phyloP scores from a whole-genome alignment of 2,888 invertebrate genomes.

The Marronus borbonicus region DNA sequence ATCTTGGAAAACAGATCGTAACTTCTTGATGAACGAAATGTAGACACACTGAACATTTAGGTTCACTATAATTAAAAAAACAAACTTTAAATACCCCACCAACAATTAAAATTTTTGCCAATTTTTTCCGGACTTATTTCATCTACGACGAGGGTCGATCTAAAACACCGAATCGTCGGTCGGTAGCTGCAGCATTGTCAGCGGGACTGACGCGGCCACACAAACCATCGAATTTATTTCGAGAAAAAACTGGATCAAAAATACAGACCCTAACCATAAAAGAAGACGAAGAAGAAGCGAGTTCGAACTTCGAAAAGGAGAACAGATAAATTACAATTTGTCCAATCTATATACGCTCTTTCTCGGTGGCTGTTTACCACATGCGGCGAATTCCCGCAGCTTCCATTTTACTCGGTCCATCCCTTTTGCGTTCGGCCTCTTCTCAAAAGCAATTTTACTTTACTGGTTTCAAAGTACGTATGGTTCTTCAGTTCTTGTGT shows the following conservation, averaged over 20 bases:
- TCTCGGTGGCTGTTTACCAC: conserved; percentile 66
- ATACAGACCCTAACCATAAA: conserved; percentile 59
- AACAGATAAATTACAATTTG: conserved; percentile 70
- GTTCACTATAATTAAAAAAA: no score
- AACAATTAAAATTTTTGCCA: no score
- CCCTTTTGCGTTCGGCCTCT: conserved; percentile 2
- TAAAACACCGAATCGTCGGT: conserved; percentile 17
- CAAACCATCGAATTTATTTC: conserved; percentile 66
- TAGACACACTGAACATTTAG: no score
- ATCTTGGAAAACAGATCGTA: no score
- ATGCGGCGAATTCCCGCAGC: conserved; percentile 66
- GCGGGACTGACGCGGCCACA: conserved; percentile 52
- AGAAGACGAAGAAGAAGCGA: conserved; percentile 24
- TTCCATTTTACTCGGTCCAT: conserved; percentile 61
- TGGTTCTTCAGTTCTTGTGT: neutral
- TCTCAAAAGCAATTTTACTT: conserved; percentile 30
- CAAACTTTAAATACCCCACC: no score
- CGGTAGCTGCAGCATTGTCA: conserved; percentile 47
- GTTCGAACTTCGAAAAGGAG: neutral
- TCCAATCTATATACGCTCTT: conserved; percentile 63
- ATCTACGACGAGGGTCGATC: neutral
- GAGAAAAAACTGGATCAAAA: conserved; percentile 62
- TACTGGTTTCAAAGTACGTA: conserved; percentile 13
- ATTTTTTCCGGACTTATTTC: no score
- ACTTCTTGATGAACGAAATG: no score